phyloP scores from a whole-genome alignment of 2,797 vertebrate genomes.

The Helostoma temminkii region DNA sequence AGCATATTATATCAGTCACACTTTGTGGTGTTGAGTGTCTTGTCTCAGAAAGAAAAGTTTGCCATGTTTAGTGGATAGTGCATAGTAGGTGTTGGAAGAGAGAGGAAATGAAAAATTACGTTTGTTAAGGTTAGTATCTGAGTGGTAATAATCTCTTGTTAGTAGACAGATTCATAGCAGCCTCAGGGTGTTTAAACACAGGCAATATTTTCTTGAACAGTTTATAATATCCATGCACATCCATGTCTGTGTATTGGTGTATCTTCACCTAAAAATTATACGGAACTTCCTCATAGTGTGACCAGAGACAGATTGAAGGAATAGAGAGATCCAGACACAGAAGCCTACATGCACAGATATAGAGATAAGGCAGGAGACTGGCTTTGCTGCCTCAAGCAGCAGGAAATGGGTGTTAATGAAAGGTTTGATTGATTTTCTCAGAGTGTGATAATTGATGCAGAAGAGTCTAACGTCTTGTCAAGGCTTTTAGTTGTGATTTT shows the following conservation, averaged over 20 bases:
- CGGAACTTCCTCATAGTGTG: neutral
- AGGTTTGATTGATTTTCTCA: conserved; percentile 28
- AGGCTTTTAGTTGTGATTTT: conserved; percentile 35
- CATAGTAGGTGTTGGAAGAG: neutral
- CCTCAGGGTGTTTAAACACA: conserved; percentile 12
- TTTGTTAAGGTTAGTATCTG: conserved; percentile 6
- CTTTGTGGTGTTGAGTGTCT: conserved; percentile 20
- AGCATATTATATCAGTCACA: conserved; percentile 47
- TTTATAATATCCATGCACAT: conserved; percentile 3
- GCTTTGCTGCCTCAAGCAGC: conserved; percentile 22
- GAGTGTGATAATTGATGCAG: conserved; percentile 31
- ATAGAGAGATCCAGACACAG: conserved; percentile 1
- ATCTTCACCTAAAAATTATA: neutral
- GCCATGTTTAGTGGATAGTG: neutral
- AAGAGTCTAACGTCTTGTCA: conserved; percentile 18
- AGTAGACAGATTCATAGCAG: conserved; percentile 25
- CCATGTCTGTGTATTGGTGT: neutral
- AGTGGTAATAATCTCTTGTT: conserved; percentile 7
- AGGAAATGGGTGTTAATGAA: conserved; percentile 37
- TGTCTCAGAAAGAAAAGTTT: conserved; percentile 34
- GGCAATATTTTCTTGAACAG: conserved; percentile 6
- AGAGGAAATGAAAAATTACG: neutral
- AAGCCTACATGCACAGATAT: neutral
- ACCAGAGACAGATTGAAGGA: neutral
- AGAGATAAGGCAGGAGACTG: neutral